Conservation (phyloP, 2,888 invertebrate genomes). For the Agelastica alni region DNA sequence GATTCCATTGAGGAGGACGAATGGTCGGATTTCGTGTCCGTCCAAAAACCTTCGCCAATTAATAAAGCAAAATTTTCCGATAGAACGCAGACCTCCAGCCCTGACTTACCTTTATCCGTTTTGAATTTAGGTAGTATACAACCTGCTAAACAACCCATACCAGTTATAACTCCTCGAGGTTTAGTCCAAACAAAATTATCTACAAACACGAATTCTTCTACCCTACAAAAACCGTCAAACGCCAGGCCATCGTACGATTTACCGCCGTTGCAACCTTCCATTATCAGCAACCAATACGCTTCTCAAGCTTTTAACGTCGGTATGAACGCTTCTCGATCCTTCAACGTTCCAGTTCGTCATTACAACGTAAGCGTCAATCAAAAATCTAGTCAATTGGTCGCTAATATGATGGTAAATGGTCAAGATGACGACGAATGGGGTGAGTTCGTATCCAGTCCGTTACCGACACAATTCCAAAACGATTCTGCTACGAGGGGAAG, state of each 20-base stretch:
- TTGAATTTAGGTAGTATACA: conserved; percentile 51
- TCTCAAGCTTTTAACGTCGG: conserved; percentile 34
- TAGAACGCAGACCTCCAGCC: conserved; percentile 45
- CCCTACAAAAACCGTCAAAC: conserved; percentile 26
- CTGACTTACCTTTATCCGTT: conserved; percentile 52
- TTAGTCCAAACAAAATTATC: conserved; percentile 52
- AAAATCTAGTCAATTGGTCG: conserved; percentile 6
- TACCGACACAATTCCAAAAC: conserved; percentile 37
- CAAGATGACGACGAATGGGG: conserved; percentile 61
- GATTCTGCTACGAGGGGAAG: conserved; percentile 11
- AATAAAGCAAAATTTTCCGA: conserved; percentile 36
- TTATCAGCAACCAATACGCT: conserved; percentile 50
- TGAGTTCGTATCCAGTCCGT: conserved; percentile 61
- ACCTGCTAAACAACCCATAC: conserved; percentile 51
- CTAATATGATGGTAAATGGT: background rate
- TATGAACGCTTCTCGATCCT: background rate
- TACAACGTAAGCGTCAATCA: conserved; percentile 1
- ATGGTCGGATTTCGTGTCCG: conserved; percentile 66
- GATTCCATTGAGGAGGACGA: conserved; percentile 59
- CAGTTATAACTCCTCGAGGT: conserved; percentile 52
- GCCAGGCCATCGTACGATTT: conserved; percentile 20
- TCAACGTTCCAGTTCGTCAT: background rate
- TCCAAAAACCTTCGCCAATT: conserved; percentile 39
- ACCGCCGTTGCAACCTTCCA: conserved; percentile 41
- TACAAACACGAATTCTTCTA: conserved; percentile 25